phyloP scores from a whole-genome alignment of 2,113 vertebrate species.

The Apus apus region DNA sequence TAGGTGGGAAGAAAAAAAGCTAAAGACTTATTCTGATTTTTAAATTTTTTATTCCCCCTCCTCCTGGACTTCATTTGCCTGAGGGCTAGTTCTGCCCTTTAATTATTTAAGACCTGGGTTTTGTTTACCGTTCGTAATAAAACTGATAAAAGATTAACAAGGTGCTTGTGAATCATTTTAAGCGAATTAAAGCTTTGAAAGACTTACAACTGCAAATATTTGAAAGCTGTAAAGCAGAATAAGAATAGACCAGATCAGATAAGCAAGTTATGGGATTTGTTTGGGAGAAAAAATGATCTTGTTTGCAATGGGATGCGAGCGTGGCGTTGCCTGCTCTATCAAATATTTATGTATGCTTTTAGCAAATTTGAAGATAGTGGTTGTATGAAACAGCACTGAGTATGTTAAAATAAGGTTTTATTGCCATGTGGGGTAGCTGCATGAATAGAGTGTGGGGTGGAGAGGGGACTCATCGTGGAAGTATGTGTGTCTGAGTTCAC shows the following conservation, averaged over 20 bases:
- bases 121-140: constrained; percentile 75
- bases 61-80: constrained; percentile 27
- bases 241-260: constrained; percentile 7
- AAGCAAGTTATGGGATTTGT: constrained; percentile 42
- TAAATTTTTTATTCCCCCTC: neutral
- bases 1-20: neutral
- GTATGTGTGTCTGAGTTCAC: neutral
- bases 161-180: constrained; percentile 62
- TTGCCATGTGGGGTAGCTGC: neutral
- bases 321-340: neutral
- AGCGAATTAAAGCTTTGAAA: constrained; percentile 59
- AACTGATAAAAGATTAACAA: constrained; percentile 74
- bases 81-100: constrained; percentile 53
- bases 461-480: neutral
- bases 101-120: constrained; percentile 73
- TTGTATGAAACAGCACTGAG: neutral
- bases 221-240: constrained; percentile 18
- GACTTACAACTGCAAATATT: constrained; percentile 57
- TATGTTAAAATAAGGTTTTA: neutral
- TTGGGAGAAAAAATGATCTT: constrained; percentile 1
- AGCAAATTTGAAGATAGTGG: constrained; percentile 26
- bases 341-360: constrained; percentile 54
- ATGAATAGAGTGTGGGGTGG: rapidly evolving
- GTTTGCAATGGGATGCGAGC: constrained; percentile 12
- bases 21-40: constrained; percentile 14